Base-by-base conservation (phyloP, 2,888 invertebrate genomes). In the Cephus spinipes region DNA sequence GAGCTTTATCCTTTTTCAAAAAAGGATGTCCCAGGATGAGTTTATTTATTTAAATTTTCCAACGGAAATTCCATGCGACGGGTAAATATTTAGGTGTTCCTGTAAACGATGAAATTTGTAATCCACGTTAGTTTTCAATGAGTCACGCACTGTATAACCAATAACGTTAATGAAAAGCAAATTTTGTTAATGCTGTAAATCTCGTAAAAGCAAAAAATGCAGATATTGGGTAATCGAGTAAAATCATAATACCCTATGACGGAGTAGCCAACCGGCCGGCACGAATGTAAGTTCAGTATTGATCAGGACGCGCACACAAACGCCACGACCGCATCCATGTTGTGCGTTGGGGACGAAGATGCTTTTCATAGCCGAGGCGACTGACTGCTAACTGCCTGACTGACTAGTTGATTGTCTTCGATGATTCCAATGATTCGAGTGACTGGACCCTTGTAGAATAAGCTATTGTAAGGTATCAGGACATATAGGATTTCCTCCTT, bases 261-360 rank as follows among this genome's bases (percentile, higher is more conserved):
- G 55, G 23, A 55, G 55, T 55, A 55, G 55, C 40, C 80, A 69
- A 74, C 74, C 40, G 81, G 77, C 81, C 83, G 79, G 80, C 81
- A 83, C 75, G 79, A 71, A 83, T 84, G 84, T 85, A 83, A 85
- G 84, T 85, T 71, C 78, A 86, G 84, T 87, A 88, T 88, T 86
- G 88, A 88, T 88, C 85, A 83, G 78, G 76, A 79, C 79, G 76
- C 73, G 69, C 73, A 12, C 74, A 79, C 79, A 69, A 73, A 35
- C 33, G 36, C 69, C 55, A 77, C 73, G 68, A 77, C 73, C 76
- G 77, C 76, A 74, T 69, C 77, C 75, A 77, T 76, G 73, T 75
- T 55, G 23, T 55, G 55, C 55, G 55, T 23, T 55, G 55, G 55
- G 55, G 2, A 23, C 55, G 55, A 55, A 55, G 15, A 55, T 55